Percentiles rank a stretch among this genome's conserved stretches.
Evolutionary conservation across 92 coral and sea anemone genomes (phyloP).

Genomic region (Palythoa grandiflora): DNA sequence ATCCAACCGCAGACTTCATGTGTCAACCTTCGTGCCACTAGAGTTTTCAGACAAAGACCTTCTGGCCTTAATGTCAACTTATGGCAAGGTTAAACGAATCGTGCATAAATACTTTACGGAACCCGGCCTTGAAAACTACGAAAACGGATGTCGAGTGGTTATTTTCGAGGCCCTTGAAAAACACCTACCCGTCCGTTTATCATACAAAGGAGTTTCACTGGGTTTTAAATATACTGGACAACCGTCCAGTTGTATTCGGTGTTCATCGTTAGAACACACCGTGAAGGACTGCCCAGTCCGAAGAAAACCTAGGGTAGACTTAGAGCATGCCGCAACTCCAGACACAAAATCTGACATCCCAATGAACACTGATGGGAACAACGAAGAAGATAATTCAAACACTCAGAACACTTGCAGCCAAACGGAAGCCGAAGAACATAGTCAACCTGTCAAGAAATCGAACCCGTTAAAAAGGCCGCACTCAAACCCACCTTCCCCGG

Average conservation of each 20-base stretch:
- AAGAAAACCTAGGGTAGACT: background rate
- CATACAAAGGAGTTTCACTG: background rate
- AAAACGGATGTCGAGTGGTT: constrained; percentile 40
- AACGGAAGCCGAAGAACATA: too few relatives aligned
- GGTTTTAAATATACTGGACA: too few relatives aligned
- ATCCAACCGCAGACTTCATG: background rate
- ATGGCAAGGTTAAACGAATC: background rate
- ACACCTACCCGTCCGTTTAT: constrained; percentile 3
- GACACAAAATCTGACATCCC: background rate
- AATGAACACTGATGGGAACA: background rate
- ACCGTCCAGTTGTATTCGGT: constrained; percentile 39
- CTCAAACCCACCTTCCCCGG: background rate
- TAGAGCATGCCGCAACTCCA: background rate
- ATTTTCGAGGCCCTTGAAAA: background rate
- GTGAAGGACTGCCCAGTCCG: constrained; percentile 12
- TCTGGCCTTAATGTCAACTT: background rate
- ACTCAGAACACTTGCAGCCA: too few relatives aligned
- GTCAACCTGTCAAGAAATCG: background rate
- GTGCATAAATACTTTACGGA: constrained; percentile 11
- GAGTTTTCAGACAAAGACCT: constrained; percentile 29
- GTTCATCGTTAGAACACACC: constrained; percentile 42
- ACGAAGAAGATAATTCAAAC: too few relatives aligned
- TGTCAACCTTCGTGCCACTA: constrained; percentile 29
- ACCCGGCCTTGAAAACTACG: constrained; percentile 1
- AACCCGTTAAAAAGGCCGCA: background rate